A percentile compares a stretch with the other conserved stretches of the same genome.
These are phyloP conservation scores for Cotesia chilonis DNA, from an alignment of 1,140 invertebrate genomes.

Conservation along the genomic window DNA sequence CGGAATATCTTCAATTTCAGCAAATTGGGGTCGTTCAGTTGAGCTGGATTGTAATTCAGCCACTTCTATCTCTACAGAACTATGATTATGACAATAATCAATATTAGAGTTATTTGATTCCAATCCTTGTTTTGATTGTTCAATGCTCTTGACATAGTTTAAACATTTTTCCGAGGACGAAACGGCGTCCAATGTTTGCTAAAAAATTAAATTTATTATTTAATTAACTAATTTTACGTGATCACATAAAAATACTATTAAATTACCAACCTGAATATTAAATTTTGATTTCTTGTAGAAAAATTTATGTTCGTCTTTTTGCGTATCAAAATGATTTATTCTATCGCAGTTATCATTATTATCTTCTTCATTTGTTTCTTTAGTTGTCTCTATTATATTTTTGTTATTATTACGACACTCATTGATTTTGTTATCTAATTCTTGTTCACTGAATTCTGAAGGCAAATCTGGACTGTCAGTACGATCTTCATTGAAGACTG, in stretches of 20 bases:
- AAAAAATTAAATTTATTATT: conserved; percentile 21
- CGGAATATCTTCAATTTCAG: conserved; percentile 60
- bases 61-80: conserved; percentile 55
- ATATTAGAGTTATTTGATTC: conserved; percentile 34
- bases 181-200: conserved; percentile 56
- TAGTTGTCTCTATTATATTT: conserved; percentile 4
- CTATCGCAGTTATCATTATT: conserved; percentile 52
- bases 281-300: conserved; percentile 71
- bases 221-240: conserved; percentile 7
- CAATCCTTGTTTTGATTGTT: conserved; percentile 39
- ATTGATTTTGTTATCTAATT: not conserved
- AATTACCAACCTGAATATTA: conserved; percentile 60
- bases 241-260: not conserved
- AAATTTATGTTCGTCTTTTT: conserved; percentile 66
- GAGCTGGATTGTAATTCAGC: conserved; percentile 59
- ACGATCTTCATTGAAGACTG: conserved; percentile 39
- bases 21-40: conserved; percentile 59
- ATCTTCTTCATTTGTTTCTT: not conserved
- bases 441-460: not conserved
- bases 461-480: conserved; percentile 19
- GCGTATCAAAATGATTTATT: conserved; percentile 67
- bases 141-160: conserved; percentile 60
- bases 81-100: conserved; percentile 13
- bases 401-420: conserved; percentile 26
- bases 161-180: conserved; percentile 60